Base-by-base conservation (phyloP, 2,113 vertebrate genomes). In the Takifugu flavidus region DNA sequence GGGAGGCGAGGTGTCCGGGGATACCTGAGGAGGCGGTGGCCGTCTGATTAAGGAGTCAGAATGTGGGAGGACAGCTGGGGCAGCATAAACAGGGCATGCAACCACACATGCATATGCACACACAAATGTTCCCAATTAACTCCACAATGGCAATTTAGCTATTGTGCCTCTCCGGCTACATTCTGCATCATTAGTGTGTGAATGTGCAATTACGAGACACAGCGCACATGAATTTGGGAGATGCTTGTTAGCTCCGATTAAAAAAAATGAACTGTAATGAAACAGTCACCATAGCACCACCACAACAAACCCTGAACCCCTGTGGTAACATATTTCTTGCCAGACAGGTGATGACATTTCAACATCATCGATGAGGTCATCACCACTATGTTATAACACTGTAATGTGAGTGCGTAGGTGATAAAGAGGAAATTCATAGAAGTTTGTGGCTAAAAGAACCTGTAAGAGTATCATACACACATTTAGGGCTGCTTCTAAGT, bases 21-120 rank as follows among this genome's bases (percentile, higher is more conserved):
- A 84, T 58, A 75, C 69, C 66, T 67, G 73, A 70, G 34, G 63
- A 72, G 60, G 55, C 68, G 64, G 72, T 68, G 65, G 75, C 45
- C 57, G 59, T 72, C 74, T 84, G 86, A 89, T 90, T 86, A 86
- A 89, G 74, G 78, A 78, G 72, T 62, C 56, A 62, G 54, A 72
- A 69, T 78, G 77, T 74, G 78, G 80, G 59, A 69, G 82, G 73
- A 77, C 72, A 73, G 72, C 66, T 66, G 78, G 70, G 75, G 63
- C 54, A 74, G 63, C 62, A 56, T 34, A 46, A 77, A 67, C 59
- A 74, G 50, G 53, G 3, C 65, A 65, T 26, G 28, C 25, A 60
- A 45, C 25, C 59, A 70, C 68, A 65, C 57, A 65, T 1, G 14
- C 8, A 56, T 4, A 55, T 2, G 13, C 25, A 65, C 58, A 63